Evolutionary conservation across 1,140 invertebrate genomes (phyloP).

Genomic region (Dendroctonus valens): DNA sequence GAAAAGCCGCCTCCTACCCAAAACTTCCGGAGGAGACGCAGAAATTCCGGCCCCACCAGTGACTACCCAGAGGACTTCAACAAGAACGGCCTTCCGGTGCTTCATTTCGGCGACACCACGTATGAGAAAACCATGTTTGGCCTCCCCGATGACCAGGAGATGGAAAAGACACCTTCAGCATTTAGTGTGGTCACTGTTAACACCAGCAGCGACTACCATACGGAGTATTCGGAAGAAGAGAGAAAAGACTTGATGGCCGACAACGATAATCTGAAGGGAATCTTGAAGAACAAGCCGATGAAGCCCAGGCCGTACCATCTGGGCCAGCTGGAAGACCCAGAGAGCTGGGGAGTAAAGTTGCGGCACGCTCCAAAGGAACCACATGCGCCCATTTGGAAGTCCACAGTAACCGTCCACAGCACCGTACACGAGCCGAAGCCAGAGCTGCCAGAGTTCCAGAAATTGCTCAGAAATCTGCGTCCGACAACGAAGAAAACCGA

Average conservation of each 20-base stretch:
- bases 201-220: slow-evolving; percentile 26
- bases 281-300: slow-evolving; percentile 68
- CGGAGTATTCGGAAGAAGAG: slow-evolving; percentile 48
- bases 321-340: slow-evolving; percentile 56
- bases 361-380: slow-evolving; percentile 44
- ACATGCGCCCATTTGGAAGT: slow-evolving; percentile 50
- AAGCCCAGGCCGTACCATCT: slow-evolving; percentile 68
- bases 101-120: slow-evolving; percentile 56
- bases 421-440: slow-evolving; percentile 22
- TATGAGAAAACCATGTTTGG: slow-evolving; percentile 53
- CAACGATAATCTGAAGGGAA: slow-evolving; percentile 61
- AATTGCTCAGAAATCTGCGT: slow-evolving; percentile 46
- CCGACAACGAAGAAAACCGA: slow-evolving; percentile 38
- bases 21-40: slow-evolving; percentile 67
- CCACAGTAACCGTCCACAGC: slow-evolving; percentile 49
- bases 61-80: slow-evolving; percentile 41
- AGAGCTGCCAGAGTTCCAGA: slow-evolving; percentile 50
- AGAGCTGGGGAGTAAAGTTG: slow-evolving; percentile 54
- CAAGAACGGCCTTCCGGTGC: slow-evolving; percentile 50
- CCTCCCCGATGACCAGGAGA: slow-evolving; percentile 31
- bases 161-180: slow-evolving; percentile 18
- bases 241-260: slow-evolving; percentile 44
- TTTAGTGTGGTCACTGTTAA: slow-evolving; percentile 46
- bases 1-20: slow-evolving; percentile 79
- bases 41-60: slow-evolving; percentile 43